Conservation (phyloP, 2,113 vertebrate species). For the Lasiurus borealis region DNA sequence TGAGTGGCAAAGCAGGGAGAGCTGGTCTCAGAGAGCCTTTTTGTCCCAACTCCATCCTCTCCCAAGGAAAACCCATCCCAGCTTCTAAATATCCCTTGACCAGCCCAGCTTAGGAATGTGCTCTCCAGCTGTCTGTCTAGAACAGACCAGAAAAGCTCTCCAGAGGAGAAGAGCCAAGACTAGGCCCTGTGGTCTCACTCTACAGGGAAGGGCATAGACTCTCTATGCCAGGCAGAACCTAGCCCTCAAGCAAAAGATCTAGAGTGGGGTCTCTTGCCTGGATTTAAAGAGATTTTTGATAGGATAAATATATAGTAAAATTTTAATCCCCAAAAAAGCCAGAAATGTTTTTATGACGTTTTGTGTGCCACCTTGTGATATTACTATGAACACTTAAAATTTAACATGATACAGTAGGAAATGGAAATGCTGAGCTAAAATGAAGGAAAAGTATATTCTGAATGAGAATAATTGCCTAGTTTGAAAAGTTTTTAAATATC, state of each 20-base stretch:
- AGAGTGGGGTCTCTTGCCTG: not conserved
- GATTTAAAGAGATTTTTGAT: not conserved
- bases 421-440: not conserved
- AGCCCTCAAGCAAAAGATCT: not conserved
- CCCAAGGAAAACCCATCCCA: not conserved
- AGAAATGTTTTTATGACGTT: constrained; percentile 40
- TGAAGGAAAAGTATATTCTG: not conserved
- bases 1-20: not conserved
- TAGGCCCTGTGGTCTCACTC: not conserved
- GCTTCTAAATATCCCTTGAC: not conserved
- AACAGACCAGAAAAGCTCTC: not conserved
- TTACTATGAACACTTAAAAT: constrained; percentile 49
- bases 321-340: not conserved
- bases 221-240: not conserved
- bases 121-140: not conserved
- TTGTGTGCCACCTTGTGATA: constrained; percentile 63
- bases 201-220: not conserved
- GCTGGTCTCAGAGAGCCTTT: not conserved
- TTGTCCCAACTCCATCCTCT: not conserved
- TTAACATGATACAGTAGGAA: not conserved
- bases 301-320: not conserved
- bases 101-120: not conserved
- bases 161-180: not conserved
- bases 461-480: not conserved
- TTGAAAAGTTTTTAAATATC: constrained; percentile 54